phyloP scores from a whole-genome alignment of 2,113 vertebrate species.

The Copsychus sechellarum region DNA sequence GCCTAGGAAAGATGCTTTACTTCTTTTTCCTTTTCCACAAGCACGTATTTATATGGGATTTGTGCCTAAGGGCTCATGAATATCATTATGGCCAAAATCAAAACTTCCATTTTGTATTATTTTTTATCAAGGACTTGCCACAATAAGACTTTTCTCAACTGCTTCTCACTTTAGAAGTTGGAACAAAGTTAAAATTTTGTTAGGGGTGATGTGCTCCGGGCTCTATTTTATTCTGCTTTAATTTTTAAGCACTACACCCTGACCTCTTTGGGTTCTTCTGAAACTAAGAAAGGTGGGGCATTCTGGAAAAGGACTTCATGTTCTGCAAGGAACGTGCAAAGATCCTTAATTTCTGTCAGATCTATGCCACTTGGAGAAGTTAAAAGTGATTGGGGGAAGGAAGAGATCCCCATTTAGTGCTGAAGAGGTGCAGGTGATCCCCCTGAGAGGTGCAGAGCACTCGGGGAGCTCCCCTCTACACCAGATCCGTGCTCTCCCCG shows the following conservation, averaged over 20 bases:
- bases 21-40: neutral
- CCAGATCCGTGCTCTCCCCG: fast-evolving
- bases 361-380: neutral
- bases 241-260: neutral
- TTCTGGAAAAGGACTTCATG: neutral
- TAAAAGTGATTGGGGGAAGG: neutral
- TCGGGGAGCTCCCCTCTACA: fast-evolving
- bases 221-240: neutral
- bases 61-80: neutral
- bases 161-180: neutral
- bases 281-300: neutral
- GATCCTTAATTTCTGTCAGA: neutral
- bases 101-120: neutral
- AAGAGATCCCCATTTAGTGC: neutral
- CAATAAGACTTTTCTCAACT: neutral
- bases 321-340: neutral
- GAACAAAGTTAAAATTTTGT: neutral
- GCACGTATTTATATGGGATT: neutral
- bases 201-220: neutral
- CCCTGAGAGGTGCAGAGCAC: neutral
- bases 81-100: neutral
- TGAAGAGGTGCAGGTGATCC: neutral
- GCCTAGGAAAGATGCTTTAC: neutral
- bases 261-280: neutral
- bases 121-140: neutral